Percentiles rank a stretch among this genome's conserved stretches.
Evolutionary conservation across 2,888 invertebrate species (phyloP).

Genomic region (Bibio marci): DNA sequence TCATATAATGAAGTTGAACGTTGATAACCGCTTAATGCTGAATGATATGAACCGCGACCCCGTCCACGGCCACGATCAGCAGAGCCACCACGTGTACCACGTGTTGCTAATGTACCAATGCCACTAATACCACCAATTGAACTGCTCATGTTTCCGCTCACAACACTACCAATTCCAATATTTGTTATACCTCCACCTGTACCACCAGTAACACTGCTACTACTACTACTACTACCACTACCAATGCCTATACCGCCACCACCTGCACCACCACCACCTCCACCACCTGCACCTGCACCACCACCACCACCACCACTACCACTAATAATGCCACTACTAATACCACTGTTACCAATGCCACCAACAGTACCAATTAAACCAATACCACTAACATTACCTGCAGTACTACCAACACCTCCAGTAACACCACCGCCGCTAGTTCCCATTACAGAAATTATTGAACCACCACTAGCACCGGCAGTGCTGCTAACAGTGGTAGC

Average conservation of each 20-base stretch:
- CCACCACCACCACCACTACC: conserved; percentile 4
- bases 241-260: background rate
- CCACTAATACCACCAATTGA: conserved; percentile 12
- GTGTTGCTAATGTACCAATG: conserved; percentile 1
- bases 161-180: background rate
- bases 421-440: background rate
- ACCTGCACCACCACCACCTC: background rate
- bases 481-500: conserved; percentile 23
- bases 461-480: conserved; percentile 26
- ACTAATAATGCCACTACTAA: conserved; percentile 8
- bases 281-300: background rate
- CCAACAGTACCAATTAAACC: too few relatives aligned
- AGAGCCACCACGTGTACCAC: conserved; percentile 32
- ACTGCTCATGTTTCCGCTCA: background rate
- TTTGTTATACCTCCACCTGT: background rate
- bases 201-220: conserved; percentile 5
- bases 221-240: background rate
- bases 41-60: conserved; percentile 11
- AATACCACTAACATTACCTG: too few relatives aligned
- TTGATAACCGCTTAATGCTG: conserved; percentile 15
- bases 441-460: too few relatives aligned
- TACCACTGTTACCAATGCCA: background rate
- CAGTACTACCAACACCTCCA: too few relatives aligned
- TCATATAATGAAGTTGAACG: conserved; percentile 23
- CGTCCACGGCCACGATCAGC: conserved; percentile 30